Evolutionary conservation across 2,113 vertebrate genomes (phyloP).

Genomic region (Sarotherodon lohbergeri): DNA sequence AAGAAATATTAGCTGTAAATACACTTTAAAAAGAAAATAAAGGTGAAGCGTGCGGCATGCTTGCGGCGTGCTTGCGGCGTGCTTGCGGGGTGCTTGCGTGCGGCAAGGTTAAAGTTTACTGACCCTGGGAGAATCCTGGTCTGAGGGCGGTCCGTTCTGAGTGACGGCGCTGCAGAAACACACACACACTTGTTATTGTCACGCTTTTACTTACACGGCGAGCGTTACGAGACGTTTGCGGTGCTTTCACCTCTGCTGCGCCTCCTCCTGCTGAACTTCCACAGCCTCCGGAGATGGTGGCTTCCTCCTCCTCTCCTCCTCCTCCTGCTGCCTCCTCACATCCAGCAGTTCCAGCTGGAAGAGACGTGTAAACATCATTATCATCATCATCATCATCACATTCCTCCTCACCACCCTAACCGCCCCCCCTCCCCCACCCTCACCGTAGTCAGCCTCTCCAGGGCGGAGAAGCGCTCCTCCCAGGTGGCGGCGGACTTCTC

Average conservation of each 20-base stretch:
- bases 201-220: neutral
- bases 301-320: slow-evolving; percentile 86
- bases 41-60: neutral
- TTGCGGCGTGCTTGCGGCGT: too few species aligned
- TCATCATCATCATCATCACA: neutral
- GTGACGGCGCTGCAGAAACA: slow-evolving; percentile 70
- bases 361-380: neutral
- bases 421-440: neutral
- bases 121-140: slow-evolving; percentile 93
- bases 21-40: neutral
- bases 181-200: neutral
- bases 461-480: slow-evolving; percentile 92
- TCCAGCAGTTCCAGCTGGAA: slow-evolving; percentile 84
- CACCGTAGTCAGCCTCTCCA: slow-evolving; percentile 93
- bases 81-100: neutral
- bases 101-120: slow-evolving; percentile 37
- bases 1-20: neutral
- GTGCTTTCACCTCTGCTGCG: slow-evolving; percentile 78
- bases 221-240: neutral
- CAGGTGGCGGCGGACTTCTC: slow-evolving; percentile 96
- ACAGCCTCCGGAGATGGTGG: slow-evolving; percentile 77
- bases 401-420: neutral
- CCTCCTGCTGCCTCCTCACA: slow-evolving; percentile 91
- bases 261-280: slow-evolving; percentile 66
- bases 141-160: slow-evolving; percentile 86